phyloP scores from a whole-genome alignment of 2,797 vertebrate species.

The Mus minutoides region DNA sequence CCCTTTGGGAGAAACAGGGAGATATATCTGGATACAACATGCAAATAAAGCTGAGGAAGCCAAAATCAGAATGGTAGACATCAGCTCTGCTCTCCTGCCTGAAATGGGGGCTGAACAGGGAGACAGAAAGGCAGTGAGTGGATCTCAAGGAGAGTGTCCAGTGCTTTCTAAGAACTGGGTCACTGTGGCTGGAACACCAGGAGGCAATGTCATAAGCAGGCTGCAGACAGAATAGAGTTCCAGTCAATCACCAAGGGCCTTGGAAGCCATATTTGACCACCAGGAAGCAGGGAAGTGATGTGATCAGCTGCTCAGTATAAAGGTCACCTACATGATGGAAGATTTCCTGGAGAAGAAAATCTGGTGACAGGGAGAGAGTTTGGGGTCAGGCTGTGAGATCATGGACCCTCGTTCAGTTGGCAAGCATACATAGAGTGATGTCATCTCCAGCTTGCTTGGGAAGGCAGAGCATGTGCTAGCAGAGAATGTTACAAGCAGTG shows the following conservation, averaged over 20 bases:
- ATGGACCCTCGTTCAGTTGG: not conserved
- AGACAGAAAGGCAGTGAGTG: not conserved
- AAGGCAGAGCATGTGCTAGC: not conserved
- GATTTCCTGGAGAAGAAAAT: not conserved
- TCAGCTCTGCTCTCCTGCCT: not conserved
- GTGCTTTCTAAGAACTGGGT: not conserved
- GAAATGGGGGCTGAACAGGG: not conserved
- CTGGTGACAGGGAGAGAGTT: not conserved
- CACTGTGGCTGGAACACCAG: not conserved
- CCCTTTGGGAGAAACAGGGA: not conserved
- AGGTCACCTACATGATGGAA: not conserved
- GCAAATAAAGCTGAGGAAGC: not conserved
- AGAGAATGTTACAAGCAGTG: not conserved
- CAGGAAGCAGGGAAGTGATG: not conserved
- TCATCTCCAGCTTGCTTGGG: not conserved
- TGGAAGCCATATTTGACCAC: not conserved
- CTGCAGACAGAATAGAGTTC: not conserved
- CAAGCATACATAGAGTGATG: not conserved
- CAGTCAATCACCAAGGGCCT: not conserved
- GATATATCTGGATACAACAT: conserved; percentile 10
- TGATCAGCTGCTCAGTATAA: not conserved
- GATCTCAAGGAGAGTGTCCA: not conserved
- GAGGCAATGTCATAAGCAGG: not conserved
- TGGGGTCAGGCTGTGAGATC: not conserved
- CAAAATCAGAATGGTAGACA: conserved; percentile 6